A percentile compares a stretch with the other conserved stretches of the same genome.
Conservation (phyloP, 2,113 vertebrate species). For the Microtus pennsylvanicus region DNA sequence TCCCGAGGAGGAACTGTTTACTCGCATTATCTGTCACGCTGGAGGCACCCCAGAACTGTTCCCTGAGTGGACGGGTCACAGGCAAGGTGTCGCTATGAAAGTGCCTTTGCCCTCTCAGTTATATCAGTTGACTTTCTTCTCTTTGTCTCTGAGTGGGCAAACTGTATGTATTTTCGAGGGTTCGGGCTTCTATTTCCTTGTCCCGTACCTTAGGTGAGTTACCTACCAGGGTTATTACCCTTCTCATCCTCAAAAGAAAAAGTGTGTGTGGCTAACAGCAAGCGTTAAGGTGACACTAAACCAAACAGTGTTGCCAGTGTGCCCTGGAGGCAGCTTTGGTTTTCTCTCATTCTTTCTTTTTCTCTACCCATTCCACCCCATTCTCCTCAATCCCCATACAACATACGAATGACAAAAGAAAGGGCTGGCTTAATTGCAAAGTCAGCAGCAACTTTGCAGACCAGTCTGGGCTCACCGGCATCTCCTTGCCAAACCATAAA, state of each 20-base stretch:
- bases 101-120: neutral
- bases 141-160: neutral
- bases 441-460: constrained; percentile 21
- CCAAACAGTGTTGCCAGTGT: neutral
- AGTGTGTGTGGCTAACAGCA: neutral
- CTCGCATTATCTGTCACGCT: neutral
- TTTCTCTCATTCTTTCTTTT: neutral
- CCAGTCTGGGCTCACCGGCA: neutral
- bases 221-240: neutral
- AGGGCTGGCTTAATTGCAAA: constrained; percentile 5
- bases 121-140: neutral
- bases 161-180: constrained; percentile 15
- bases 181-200: constrained; percentile 29
- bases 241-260: constrained; percentile 37
- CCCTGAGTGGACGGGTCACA: neutral
- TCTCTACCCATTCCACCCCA: neutral
- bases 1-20: constrained; percentile 28
- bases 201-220: neutral
- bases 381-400: neutral
- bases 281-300: neutral
- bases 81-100: neutral
- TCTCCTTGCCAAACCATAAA: neutral
- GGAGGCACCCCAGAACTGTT: neutral
- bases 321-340: neutral
- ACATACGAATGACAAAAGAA: constrained; percentile 44